Evolutionary conservation across 2,888 invertebrate species (phyloP), one percentile per base, ranked within the genome.

Genomic region (Opisthograptis luteolata): DNA sequence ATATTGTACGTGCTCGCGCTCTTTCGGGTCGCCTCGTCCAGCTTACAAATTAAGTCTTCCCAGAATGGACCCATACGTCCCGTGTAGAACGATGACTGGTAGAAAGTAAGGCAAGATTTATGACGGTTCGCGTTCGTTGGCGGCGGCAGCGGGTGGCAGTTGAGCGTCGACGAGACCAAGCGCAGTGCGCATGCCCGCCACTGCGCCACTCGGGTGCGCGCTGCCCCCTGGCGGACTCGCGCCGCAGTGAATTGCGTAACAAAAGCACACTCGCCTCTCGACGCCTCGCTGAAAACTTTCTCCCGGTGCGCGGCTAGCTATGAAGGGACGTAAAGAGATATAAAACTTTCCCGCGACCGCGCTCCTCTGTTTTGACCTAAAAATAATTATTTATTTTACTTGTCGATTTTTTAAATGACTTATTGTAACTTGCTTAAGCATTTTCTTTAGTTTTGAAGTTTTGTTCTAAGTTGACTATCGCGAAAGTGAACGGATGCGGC

Each of bases 161-260:
- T 32, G 49, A 47, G 2, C 47, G 54, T 41, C 32, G 49, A 59
- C 58, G 56, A n/a, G n/a, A n/a, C 40, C 67, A 52, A 60, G 64
- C 65, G 27, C 56, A 83, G 68, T 82, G 87, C 90, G 90, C 90
- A 90, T 87, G 90, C 90, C 69, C 85, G 88, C 70, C 88, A 89
- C 86, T 90, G 90, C 90, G 89, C 90, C 90, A 89, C 87, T 83
- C 65, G 76, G 70, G 79, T 69, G 73, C 79, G 81, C 83, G 84
- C 81, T 86, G 86, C 89, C 89, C 89, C 87, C 89, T 88, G 79
- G 88, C 81, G 88, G 88, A 76, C 72, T 76, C 68, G 73, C 84
- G 75, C 75, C 84, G 88, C 89, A 89, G 82, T 84, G 81, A 82
- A 72, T 90, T 90, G 89, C 90, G 89, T 90, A 89, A 90, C 89